These are phyloP conservation scores for Cheilosia variabilis DNA, from an alignment of 2,888 invertebrate genomes.

Conservation along the genomic window DNA sequence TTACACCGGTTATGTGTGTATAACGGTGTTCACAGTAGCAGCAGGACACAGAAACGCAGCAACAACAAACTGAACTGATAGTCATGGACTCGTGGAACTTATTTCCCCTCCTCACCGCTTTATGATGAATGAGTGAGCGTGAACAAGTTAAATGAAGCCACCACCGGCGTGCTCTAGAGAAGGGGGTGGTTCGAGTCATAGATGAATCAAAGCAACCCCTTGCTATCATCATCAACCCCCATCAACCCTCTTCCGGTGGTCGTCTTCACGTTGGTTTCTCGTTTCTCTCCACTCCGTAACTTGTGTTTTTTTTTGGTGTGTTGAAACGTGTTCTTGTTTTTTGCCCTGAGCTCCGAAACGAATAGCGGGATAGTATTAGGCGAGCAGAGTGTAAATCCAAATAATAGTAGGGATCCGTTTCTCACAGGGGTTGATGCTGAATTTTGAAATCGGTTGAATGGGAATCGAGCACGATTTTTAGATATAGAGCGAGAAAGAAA, in stretches of 20 bases:
- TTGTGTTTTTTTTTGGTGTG: constrained; percentile 10
- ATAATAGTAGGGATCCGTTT: constrained; percentile 55
- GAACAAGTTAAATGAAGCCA: constrained; percentile 64
- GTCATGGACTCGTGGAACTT: constrained; percentile 14
- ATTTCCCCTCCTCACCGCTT: constrained; percentile 24
- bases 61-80: constrained; percentile 56
- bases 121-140: constrained; percentile 68
- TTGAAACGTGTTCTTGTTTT: constrained; percentile 1
- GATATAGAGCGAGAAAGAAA: constrained; percentile 5
- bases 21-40: constrained; percentile 23
- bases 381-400: constrained; percentile 42
- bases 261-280: constrained; percentile 57
- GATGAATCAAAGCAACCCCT: constrained; percentile 42
- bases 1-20: constrained; percentile 36
- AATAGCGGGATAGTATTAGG: constrained; percentile 63
- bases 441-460: constrained; percentile 36
- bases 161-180: constrained; percentile 23
- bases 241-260: constrained; percentile 70
- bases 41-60: constrained; percentile 24
- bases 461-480: constrained; percentile 43
- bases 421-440: constrained; percentile 35
- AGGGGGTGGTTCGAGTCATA: not conserved
- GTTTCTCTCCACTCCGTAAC: not conserved
- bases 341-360: constrained; percentile 56
- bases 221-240: constrained; percentile 72